Evolutionary conservation across 1,140 invertebrate species (phyloP).

Genomic region (Drosophila insularis): DNA sequence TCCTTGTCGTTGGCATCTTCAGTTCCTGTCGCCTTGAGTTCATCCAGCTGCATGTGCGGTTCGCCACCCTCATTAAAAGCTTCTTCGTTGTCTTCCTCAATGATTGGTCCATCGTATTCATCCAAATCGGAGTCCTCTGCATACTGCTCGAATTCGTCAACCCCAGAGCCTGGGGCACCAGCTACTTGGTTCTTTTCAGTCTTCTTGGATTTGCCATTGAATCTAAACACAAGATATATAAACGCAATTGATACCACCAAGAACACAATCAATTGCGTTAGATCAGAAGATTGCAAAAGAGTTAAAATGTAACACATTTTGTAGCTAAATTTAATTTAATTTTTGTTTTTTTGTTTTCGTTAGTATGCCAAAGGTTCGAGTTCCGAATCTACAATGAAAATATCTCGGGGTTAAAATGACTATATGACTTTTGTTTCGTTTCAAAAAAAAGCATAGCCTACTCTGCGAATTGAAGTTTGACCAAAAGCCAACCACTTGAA

Average conservation of each 20-base stretch:
- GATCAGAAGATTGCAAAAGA: neutral
- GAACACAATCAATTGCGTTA: too few relatives aligned
- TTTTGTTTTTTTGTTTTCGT: neutral
- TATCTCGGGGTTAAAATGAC: neutral
- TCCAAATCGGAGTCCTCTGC: neutral
- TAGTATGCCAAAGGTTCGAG: neutral
- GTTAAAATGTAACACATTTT: neutral
- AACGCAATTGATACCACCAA: too few relatives aligned
- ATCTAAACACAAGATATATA: too few relatives aligned
- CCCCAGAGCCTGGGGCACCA: neutral
- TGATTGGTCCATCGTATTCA: neutral
- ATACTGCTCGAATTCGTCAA: neutral
- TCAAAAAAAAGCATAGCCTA: neutral
- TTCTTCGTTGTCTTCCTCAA: too few relatives aligned
- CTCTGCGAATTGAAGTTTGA: slow-evolving; percentile 17
- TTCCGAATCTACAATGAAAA: neutral
- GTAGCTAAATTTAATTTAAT: neutral
- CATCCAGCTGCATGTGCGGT: neutral
- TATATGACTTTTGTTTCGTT: neutral
- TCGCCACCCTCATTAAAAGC: neutral
- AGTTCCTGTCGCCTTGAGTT: too few relatives aligned
- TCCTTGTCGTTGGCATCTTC: neutral
- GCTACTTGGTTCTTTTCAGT: neutral
- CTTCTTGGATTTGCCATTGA: neutral
- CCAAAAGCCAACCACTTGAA: slow-evolving; percentile 29